Evolutionary conservation across 2,888 invertebrate species (phyloP).

Genomic region (Neoascia interrupta): DNA sequence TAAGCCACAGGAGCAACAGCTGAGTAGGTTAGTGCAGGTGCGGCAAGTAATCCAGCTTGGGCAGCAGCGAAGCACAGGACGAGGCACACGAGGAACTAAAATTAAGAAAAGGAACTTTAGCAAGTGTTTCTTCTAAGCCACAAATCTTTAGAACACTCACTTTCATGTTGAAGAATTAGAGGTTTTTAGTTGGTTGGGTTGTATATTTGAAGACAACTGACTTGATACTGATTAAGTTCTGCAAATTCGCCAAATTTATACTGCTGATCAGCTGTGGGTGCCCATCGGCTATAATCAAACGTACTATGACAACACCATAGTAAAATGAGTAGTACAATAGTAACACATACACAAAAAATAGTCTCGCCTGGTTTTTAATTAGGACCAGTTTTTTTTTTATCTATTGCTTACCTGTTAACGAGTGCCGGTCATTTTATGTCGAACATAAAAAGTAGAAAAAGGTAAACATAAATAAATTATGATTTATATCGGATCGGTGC

Average conservation of each 20-base stretch:
- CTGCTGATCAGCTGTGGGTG: not conserved
- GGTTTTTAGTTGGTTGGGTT: slow-evolving; percentile 10
- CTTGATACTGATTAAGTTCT: slow-evolving; percentile 34
- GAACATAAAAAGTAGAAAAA: no score
- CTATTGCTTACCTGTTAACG: no score
- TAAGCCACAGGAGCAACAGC: slow-evolving; percentile 1
- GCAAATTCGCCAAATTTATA: slow-evolving; percentile 19
- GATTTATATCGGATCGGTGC: no score
- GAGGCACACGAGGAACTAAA: slow-evolving; percentile 57
- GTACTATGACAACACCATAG: no score
- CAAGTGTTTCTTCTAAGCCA: not conserved
- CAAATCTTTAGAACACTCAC: not conserved
- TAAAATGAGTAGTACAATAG: no score
- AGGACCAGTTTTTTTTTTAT: no score
- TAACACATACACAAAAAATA: no score
- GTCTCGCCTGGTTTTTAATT: no score
- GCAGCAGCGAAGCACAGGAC: slow-evolving; percentile 51
- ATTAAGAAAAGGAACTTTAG: not conserved
- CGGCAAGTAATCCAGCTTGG: slow-evolving; percentile 53
- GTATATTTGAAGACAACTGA: slow-evolving; percentile 22
- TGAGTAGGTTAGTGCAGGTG: slow-evolving; percentile 34
- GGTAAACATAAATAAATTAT: no score
- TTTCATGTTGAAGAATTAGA: slow-evolving; percentile 40
- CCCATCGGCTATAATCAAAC: no score
- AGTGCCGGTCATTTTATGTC: no score